Percentiles rank a stretch among this genome's conserved stretches.
phyloP scores from a whole-genome alignment of 2,888 invertebrate genomes.

The Limnephilus lunatus region DNA sequence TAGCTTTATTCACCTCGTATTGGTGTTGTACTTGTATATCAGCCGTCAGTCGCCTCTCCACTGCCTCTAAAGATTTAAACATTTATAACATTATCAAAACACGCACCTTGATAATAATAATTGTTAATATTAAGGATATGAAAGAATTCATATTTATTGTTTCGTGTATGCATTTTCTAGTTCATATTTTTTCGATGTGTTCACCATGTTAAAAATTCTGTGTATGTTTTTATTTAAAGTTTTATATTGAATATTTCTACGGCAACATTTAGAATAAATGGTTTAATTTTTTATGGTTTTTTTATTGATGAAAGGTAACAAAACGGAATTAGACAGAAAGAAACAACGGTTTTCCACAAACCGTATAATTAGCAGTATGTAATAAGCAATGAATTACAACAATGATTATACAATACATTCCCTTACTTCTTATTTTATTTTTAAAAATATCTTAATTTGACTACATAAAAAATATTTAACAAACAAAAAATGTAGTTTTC shows the following conservation, averaged over 20 bases:
- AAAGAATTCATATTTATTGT: slow-evolving; percentile 31
- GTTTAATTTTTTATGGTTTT: slow-evolving; percentile 39
- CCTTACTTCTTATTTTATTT: not conserved
- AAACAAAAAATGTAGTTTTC: not conserved
- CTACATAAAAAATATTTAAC: slow-evolving; percentile 29
- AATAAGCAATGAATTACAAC: slow-evolving; percentile 35
- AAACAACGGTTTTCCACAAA: slow-evolving; percentile 35
- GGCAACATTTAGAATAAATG: slow-evolving; percentile 41
- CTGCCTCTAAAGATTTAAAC: slow-evolving; percentile 43
- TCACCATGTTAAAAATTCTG: slow-evolving; percentile 7
- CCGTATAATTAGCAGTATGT: slow-evolving; percentile 38
- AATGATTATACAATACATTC: not conserved
- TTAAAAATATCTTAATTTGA: slow-evolving; percentile 14
- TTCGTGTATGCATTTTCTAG: slow-evolving; percentile 31
- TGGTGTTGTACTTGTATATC: not conserved
- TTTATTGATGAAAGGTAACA: slow-evolving; percentile 15
- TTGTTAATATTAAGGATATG: slow-evolving; percentile 41
- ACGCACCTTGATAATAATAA: not conserved
- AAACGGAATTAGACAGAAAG: not conserved
- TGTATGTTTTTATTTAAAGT: slow-evolving; percentile 35
- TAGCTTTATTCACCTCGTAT: slow-evolving; percentile 17
- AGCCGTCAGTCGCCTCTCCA: not conserved
- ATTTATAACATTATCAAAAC: slow-evolving; percentile 39
- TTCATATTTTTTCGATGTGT: slow-evolving; percentile 19
- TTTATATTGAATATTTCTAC: slow-evolving; percentile 14